These are phyloP conservation scores for Phorcus lineatus DNA, from an alignment of 2,888 invertebrate species.

Conservation along the genomic window DNA sequence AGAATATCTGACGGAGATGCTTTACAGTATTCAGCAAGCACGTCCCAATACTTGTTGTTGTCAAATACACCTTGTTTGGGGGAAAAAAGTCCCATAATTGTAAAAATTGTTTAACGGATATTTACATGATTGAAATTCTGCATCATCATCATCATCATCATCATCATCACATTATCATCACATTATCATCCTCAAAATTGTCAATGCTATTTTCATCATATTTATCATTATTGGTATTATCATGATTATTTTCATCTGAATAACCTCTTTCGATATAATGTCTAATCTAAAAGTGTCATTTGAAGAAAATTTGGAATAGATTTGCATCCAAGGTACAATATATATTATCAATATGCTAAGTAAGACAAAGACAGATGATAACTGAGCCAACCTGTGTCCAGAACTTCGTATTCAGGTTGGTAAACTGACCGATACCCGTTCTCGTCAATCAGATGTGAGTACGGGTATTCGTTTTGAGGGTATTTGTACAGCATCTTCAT, in stretches of 20 bases:
- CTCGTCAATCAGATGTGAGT: constrained; percentile 58
- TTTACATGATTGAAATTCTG: too few species aligned
- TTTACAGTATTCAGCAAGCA: constrained; percentile 73
- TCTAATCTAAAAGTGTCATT: too few species aligned
- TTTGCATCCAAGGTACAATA: too few species aligned
- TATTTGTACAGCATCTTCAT: constrained; percentile 72
- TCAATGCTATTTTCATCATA: too few species aligned
- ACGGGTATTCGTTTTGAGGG: constrained; percentile 70
- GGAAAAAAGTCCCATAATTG: not conserved
- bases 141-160: too few species aligned
- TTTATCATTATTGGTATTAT: too few species aligned
- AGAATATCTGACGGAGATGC: constrained; percentile 69
- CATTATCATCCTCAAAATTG: too few species aligned
- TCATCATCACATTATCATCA: too few species aligned
- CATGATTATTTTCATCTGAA: too few species aligned
- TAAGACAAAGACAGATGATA: not conserved
- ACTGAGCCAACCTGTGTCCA: constrained; percentile 67
- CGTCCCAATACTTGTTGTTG: constrained; percentile 72
- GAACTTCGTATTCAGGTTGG: constrained; percentile 70
- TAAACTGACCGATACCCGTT: constrained; percentile 50
- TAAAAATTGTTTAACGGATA: not conserved
- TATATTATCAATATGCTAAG: too few species aligned
- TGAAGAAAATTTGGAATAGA: too few species aligned
- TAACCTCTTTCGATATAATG: too few species aligned
- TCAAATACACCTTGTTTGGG: constrained; percentile 65